Evolutionary conservation across 2,113 vertebrate genomes (phyloP), one percentile per base, ranked within the genome.

Genomic region (Riparia riparia): DNA sequence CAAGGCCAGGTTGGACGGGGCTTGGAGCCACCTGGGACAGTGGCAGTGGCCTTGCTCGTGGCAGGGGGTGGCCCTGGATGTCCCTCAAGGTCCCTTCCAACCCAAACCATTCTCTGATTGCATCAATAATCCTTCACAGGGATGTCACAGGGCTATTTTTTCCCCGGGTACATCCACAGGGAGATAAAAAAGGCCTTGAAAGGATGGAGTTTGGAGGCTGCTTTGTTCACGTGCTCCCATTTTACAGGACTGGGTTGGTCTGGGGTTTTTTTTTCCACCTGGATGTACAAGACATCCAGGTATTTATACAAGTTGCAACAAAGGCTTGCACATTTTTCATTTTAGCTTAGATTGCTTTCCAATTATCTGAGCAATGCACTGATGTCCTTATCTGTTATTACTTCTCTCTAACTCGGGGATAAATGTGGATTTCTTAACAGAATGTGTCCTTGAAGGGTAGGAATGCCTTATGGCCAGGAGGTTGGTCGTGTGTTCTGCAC

Each of bases 161-260:
- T 9, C 9, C n/a, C 32, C 10, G 13, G n/a, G 45, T 70, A 31
- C 45, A 41, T 42, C 50, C 17, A 24, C n/a, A n/a, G n/a, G 10
- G 37, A 20, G 9, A 42, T 89, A 45, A 95, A 91, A 91, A 91
- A 68, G 18, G 41, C 90, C 84, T 92, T 60, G 50, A 37, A 78
- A 54, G 32, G 47, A 45, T 66, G 51, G 64, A 63, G 28, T 60
- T 92, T 86, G 66, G 60, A 84, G 56, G 51, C 10, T 83, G 29
- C 20, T 69, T 83, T 78, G 42, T 39, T 71, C 63, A 65, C 19
- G 3, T 72, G 72, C 12, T 95, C 10, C 19, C 19, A 12, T 72
- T 82, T 82, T 76, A 65, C 41, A 63, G 51, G 6, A 22, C n/a
- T 7, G 31, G 39, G 24, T 84, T 32, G 49, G 0, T 91, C 77